phyloP scores from a whole-genome alignment of 37 sponge, comb jelly and placozoan genomes.

The Chondrilla cf. caribensis region DNA sequence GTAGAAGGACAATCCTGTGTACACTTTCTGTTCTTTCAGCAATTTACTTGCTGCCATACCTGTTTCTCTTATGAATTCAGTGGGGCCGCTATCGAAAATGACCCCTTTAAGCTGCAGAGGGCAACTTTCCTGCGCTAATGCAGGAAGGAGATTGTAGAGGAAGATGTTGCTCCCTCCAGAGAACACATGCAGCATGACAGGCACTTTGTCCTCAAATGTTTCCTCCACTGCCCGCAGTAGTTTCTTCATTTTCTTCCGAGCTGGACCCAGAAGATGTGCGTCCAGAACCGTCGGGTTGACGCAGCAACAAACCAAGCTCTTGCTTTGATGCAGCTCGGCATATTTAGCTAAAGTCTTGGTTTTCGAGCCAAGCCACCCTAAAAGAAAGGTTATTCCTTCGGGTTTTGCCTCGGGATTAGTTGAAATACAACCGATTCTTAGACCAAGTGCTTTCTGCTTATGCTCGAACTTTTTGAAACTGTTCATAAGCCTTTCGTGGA shows the following conservation, averaged over 20 bases:
- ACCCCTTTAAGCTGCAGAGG: slow-evolving; percentile 22
- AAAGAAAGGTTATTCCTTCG: slow-evolving; percentile 23
- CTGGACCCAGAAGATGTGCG: slow-evolving; percentile 19
- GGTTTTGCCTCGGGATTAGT: neutral
- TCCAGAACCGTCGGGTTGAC: slow-evolving; percentile 26
- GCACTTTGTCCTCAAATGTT: neutral
- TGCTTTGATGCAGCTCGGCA: slow-evolving; percentile 34
- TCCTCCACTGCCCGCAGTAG: slow-evolving; percentile 18
- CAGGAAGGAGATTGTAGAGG: slow-evolving; percentile 20
- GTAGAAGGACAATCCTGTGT: neutral
- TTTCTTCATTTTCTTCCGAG: neutral
- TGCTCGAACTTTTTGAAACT: no score
- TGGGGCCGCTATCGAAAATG: slow-evolving; percentile 69
- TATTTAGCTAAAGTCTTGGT: slow-evolving; percentile 31
- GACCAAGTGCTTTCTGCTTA: no score
- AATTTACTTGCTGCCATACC: slow-evolving; percentile 56
- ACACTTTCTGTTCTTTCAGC: slow-evolving; percentile 38
- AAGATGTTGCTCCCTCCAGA: slow-evolving; percentile 35
- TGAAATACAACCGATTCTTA: no score
- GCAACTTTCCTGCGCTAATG: neutral
- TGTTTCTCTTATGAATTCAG: slow-evolving; percentile 24
- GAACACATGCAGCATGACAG: slow-evolving; percentile 41
- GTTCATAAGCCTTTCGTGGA: no score
- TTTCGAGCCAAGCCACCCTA: slow-evolving; percentile 55
- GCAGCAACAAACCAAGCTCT: slow-evolving; percentile 39